These are phyloP conservation scores for Gallinago jamesoni DNA, from an alignment of 2,113 vertebrate species.

Conservation along the genomic window DNA sequence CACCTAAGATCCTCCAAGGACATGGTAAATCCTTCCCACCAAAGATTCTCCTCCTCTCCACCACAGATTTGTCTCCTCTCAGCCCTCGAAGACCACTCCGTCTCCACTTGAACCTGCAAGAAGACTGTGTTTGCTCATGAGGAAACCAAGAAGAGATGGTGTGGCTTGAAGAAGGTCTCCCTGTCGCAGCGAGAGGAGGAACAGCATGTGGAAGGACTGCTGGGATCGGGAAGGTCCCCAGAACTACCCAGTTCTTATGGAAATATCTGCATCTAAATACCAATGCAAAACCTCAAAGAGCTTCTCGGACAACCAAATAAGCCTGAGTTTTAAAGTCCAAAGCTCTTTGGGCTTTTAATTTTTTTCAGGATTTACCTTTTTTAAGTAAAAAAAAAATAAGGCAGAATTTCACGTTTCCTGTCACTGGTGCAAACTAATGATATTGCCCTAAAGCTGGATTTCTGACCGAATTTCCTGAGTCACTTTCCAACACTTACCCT, in stretches of 20 bases:
- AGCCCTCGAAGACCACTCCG: background rate
- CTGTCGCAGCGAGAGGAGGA: background rate
- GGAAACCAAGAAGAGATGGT: background rate
- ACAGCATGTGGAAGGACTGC: background rate
- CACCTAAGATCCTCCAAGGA: constrained; percentile 4
- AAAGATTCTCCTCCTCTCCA: background rate
- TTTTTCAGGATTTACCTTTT: background rate
- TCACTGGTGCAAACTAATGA: background rate
- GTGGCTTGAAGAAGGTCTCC: background rate
- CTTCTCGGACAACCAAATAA: background rate
- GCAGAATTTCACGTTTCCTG: background rate
- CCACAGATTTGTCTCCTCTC: background rate
- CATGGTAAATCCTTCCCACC: background rate
- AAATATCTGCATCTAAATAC: background rate
- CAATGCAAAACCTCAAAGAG: background rate
- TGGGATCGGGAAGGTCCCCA: background rate
- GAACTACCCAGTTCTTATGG: background rate
- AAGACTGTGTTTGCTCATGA: background rate
- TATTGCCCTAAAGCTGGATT: background rate
- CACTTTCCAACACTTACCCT: background rate
- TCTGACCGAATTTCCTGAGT: background rate
- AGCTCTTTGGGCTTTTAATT: background rate
- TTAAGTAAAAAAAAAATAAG: background rate
- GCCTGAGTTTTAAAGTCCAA: background rate
- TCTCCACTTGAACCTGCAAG: background rate